Conservation (phyloP, 2,113 vertebrate genomes). For the Rhea americana region DNA sequence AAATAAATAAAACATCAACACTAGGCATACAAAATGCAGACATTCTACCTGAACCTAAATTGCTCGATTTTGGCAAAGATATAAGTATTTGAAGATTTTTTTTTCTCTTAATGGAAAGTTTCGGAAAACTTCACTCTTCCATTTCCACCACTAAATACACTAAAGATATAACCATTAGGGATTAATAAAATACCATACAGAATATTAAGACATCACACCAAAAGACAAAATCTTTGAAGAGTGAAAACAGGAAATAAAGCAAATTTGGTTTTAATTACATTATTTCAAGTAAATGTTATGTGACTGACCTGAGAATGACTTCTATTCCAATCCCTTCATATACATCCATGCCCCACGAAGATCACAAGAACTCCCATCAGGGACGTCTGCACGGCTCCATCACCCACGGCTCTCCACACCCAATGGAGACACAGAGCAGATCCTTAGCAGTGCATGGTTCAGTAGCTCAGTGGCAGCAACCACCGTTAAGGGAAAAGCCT, state of each 20-base stretch:
- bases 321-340: fast-evolving
- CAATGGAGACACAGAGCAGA: neutral
- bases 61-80: neutral
- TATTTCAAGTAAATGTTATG: neutral
- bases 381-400: fast-evolving
- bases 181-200: neutral
- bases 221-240: neutral
- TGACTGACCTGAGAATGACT: neutral
- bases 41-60: neutral
- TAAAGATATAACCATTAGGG: neutral
- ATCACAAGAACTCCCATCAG: neutral
- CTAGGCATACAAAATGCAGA: neutral
- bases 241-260: neutral
- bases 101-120: neutral
- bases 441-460: neutral
- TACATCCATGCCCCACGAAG: fast-evolving
- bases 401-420: fast-evolving
- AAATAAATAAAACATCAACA: neutral
- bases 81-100: neutral
- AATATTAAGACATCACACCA: neutral
- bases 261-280: neutral
- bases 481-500: neutral
- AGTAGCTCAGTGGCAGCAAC: neutral
- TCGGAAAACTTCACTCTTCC: neutral
- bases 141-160: neutral